Evolutionary conservation across 1,140 invertebrate species (phyloP), one percentile per base, ranked within the genome.

Genomic region (Drosophila dunni): DNA sequence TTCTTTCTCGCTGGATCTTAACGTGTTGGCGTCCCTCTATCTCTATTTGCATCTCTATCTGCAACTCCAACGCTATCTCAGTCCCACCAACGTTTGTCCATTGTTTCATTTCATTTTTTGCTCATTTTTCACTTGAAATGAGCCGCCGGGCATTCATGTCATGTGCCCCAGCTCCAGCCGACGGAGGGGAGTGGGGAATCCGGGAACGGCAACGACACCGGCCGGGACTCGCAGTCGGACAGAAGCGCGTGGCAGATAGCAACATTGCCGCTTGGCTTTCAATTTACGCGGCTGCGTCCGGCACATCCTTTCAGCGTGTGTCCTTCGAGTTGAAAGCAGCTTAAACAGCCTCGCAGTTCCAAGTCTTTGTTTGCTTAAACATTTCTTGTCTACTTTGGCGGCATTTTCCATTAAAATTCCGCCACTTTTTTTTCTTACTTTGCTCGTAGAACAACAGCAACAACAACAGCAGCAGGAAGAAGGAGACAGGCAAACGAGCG

Each of bases 351-450:
- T 77, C 53, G 70, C 71, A 73, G 73, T 74, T 67, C 64, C 76
- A 83, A 79, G 78, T 70, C 84, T 69, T 76, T 91, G 79, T 83
- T 91, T 88, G 75, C 79, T 85, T 84, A 81, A 86, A 81, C 75
- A 88, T 79, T 74, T 64, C 29, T 77, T 75, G 24, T 78, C 74
- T 72, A 77, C 78, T 75, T 86, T 83, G 70, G 79, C 79, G 76
- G 85, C 63, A 82, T 91, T 91, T 91, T 91, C 85, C 83, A 91
- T 91, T 91, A 91, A 91, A 91, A 91, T 91, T 91, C 90, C 90
- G 62, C 62, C 72, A 80, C 70, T 74, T 81, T 79, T 79, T 63
- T 60, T 56, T 45, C 42, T 46, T 50, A n/a, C 34, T 38, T 24
- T 20, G 34, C 64, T 64, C 56, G 44, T 45, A 65, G 61, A 42